Conservation (phyloP, 2,113 vertebrate genomes). For the Rhinichthys klamathensis region DNA sequence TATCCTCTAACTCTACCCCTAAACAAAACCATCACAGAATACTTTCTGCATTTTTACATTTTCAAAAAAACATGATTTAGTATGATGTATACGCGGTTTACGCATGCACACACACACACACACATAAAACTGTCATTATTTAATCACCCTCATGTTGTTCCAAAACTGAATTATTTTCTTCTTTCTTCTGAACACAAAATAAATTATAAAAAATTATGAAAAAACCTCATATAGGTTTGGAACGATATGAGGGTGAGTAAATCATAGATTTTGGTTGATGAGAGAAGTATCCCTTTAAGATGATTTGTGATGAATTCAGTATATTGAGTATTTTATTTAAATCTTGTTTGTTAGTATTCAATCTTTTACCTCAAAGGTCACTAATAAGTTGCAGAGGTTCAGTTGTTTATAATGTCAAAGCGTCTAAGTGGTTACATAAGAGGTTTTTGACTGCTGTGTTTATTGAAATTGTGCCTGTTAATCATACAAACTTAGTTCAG, state of each 20-base stretch:
- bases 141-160: too few relatives aligned
- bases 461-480: slow-evolving; percentile 36
- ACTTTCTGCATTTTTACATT: too few relatives aligned
- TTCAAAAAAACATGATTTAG: too few relatives aligned
- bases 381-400: slow-evolving; percentile 13
- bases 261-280: neutral
- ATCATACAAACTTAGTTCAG: slow-evolving; percentile 40
- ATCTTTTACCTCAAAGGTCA: neutral
- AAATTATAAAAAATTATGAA: neutral
- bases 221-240: neutral
- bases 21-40: too few relatives aligned
- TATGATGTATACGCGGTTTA: too few relatives aligned
- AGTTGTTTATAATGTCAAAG: slow-evolving; percentile 10
- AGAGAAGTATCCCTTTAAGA: neutral
- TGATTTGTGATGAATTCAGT: neutral
- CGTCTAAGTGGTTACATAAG: slow-evolving; percentile 8
- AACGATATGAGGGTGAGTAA: neutral
- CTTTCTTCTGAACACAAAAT: neutral
- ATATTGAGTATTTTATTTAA: neutral
- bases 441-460: slow-evolving; percentile 34
- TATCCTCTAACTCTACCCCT: too few relatives aligned
- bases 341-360: slow-evolving; percentile 18
- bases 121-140: too few relatives aligned
- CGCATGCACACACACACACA: too few relatives aligned
- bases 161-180: neutral